Evolutionary conservation across 2,888 invertebrate genomes (phyloP).

Genomic region (Branchellion lobata): DNA sequence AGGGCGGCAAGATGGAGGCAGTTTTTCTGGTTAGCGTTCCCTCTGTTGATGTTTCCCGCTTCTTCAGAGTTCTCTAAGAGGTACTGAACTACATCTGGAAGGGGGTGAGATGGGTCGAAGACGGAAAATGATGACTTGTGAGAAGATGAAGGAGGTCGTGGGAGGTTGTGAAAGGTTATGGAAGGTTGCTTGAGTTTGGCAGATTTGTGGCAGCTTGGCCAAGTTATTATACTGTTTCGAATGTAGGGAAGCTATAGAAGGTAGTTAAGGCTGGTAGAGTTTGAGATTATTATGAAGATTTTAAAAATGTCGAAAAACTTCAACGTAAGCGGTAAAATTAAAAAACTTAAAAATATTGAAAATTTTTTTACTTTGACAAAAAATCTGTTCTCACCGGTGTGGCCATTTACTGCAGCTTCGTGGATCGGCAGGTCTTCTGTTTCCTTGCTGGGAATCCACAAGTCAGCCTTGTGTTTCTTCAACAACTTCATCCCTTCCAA

Average conservation of each 20-base stretch:
- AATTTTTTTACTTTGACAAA: too few species aligned
- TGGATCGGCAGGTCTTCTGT: conserved; percentile 92
- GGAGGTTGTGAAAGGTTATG: not conserved
- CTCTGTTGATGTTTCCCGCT: conserved; percentile 77
- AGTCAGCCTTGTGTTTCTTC: conserved; percentile 76
- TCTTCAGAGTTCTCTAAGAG: conserved; percentile 61
- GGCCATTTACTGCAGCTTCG: conserved; percentile 89
- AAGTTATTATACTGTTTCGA: too few species aligned
- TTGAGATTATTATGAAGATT: too few species aligned
- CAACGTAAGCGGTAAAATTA: too few species aligned
- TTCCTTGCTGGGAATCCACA: conserved; percentile 82
- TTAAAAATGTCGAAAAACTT: too few species aligned
- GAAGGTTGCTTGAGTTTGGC: not conserved
- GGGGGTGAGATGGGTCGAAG: too few species aligned
- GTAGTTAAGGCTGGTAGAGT: too few species aligned
- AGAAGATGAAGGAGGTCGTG: too few species aligned
- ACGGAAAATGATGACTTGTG: too few species aligned
- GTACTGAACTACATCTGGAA: not conserved
- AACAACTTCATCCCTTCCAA: conserved; percentile 80
- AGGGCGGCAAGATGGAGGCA: conserved; percentile 90
- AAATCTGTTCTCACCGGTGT: conserved; percentile 70
- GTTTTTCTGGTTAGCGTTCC: conserved; percentile 88
- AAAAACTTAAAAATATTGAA: too few species aligned
- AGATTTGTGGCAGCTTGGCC: too few species aligned
- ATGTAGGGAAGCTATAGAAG: too few species aligned